Evolutionary conservation across 2,797 vertebrate genomes (phyloP).

Genomic region (Typhlichthys subterraneus): DNA sequence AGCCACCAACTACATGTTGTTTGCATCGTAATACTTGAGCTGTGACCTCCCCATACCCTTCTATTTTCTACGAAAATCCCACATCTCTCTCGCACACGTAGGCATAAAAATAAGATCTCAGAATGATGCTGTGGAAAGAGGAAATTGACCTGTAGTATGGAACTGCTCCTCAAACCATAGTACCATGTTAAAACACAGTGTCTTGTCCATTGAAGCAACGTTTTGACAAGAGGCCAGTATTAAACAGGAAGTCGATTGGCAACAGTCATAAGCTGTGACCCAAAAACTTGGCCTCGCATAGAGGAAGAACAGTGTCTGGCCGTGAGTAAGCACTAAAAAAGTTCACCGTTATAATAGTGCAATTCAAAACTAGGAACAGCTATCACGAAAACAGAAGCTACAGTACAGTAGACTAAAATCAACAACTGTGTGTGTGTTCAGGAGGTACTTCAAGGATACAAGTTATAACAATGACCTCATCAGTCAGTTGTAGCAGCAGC

Average conservation of each 20-base stretch:
- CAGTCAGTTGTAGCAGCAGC: neutral
- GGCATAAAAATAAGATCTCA: too few relatives aligned
- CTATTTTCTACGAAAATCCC: too few relatives aligned
- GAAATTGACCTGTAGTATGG: too few relatives aligned
- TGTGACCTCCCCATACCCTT: too few relatives aligned
- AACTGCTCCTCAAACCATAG: slow-evolving; percentile 4
- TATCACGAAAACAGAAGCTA: slow-evolving; percentile 61
- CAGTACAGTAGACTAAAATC: slow-evolving; percentile 31
- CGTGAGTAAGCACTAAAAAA: slow-evolving; percentile 37
- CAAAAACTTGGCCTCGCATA: slow-evolving; percentile 39
- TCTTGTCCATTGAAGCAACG: slow-evolving; percentile 35
- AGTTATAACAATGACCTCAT: neutral
- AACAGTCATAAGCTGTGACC: slow-evolving; percentile 42
- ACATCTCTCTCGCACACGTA: too few relatives aligned
- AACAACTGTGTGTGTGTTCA: slow-evolving; percentile 29
- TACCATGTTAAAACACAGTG: neutral
- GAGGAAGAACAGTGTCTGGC: slow-evolving; percentile 21
- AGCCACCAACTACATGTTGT: too few relatives aligned
- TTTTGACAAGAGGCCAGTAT: slow-evolving; percentile 46
- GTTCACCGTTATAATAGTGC: slow-evolving; percentile 43
- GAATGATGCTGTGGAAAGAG: too few relatives aligned
- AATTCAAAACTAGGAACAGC: slow-evolving; percentile 51
- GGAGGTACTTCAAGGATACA: slow-evolving; percentile 12
- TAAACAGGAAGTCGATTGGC: slow-evolving; percentile 58
- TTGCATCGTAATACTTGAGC: too few relatives aligned